Conservation (phyloP, 2,888 invertebrate species). For the Brachyptera putata region DNA sequence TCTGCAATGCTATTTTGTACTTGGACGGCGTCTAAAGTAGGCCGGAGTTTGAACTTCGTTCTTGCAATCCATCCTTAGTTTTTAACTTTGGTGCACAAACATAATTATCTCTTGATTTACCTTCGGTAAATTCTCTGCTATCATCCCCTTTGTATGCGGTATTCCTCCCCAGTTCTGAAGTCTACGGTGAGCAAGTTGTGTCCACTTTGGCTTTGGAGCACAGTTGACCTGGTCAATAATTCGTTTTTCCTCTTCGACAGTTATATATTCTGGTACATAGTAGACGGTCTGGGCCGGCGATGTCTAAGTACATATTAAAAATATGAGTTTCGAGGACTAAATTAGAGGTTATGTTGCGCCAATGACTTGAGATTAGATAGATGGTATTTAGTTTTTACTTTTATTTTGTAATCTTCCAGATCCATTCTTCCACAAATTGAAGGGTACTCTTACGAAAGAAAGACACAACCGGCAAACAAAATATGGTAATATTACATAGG, state of each 20-base stretch:
- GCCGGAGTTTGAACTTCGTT: too few species aligned
- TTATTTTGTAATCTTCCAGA: not conserved
- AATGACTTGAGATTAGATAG: too few species aligned
- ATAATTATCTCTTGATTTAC: too few species aligned
- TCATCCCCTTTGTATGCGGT: slow-evolving; percentile 90
- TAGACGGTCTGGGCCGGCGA: slow-evolving; percentile 55
- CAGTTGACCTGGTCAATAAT: slow-evolving; percentile 70
- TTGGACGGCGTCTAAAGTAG: too few species aligned
- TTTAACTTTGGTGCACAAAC: too few species aligned
- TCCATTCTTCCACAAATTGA: too few species aligned
- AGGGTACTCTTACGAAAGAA: too few species aligned
- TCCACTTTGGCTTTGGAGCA: slow-evolving; percentile 94
- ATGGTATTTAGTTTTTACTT: not conserved
- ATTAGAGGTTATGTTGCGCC: too few species aligned
- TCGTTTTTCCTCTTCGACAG: slow-evolving; percentile 62
- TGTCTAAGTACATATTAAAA: slow-evolving; percentile 36
- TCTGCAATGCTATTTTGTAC: too few species aligned
- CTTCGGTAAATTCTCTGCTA: slow-evolving; percentile 79
- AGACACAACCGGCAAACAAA: too few species aligned
- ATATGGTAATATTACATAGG: too few species aligned
- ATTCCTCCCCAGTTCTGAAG: slow-evolving; percentile 98
- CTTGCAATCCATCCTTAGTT: too few species aligned
- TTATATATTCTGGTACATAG: slow-evolving; percentile 87
- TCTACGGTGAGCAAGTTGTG: slow-evolving; percentile 80
- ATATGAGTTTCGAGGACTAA: not conserved